Percentiles rank a stretch among this genome's conserved stretches.
phyloP scores from a whole-genome alignment of 1,140 invertebrate species.

The Bicyclus anynana region DNA sequence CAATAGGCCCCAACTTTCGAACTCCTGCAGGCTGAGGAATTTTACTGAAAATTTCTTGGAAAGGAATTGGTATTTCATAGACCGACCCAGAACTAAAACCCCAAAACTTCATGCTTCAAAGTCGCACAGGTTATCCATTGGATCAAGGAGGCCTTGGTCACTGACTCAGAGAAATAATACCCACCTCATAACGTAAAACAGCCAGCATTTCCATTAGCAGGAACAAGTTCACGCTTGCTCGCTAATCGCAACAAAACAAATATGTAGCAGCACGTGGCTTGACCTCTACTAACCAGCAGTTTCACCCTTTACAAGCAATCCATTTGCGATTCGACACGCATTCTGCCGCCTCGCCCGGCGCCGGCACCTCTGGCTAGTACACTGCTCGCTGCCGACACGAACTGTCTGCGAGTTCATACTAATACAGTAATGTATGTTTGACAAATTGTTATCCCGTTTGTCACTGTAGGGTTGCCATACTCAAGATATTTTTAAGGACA shows the following conservation, averaged over 20 bases:
- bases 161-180: too few species aligned
- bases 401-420: neutral
- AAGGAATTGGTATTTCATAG: too few species aligned
- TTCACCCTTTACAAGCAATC: conserved; percentile 18
- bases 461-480: neutral
- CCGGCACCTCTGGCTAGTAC: neutral
- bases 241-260: conserved; percentile 15
- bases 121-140: too few species aligned
- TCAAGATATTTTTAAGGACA: neutral
- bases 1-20: too few species aligned
- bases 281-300: conserved; percentile 21
- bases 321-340: conserved; percentile 42
- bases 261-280: conserved; percentile 32
- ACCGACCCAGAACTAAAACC: too few species aligned
- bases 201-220: neutral
- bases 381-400: conserved; percentile 13
- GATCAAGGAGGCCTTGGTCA: too few species aligned
- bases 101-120: too few species aligned
- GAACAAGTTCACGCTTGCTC: neutral
- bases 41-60: too few species aligned
- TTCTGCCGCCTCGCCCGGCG: neutral
- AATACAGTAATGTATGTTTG: neutral
- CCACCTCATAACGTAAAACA: too few species aligned
- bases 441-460: neutral
- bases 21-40: too few species aligned